These are phyloP conservation scores for Philereme vetulata DNA, from an alignment of 2,888 invertebrate genomes.

Conservation along the genomic window DNA sequence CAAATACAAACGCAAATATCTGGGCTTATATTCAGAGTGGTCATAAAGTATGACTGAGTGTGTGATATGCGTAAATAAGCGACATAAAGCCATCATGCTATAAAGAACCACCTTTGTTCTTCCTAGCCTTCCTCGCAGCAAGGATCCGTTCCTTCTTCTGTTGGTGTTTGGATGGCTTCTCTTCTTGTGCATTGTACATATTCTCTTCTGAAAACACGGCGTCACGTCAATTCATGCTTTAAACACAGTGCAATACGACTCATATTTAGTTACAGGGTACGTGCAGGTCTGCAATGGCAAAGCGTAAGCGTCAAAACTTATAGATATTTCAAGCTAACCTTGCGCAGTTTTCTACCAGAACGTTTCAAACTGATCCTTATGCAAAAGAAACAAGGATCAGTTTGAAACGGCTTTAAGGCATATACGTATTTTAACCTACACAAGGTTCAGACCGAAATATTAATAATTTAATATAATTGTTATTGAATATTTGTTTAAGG, in stretches of 20 bases:
- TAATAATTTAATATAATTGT: too few species aligned
- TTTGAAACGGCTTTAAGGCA: too few species aligned
- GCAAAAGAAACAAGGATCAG: too few species aligned
- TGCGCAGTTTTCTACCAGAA: too few species aligned
- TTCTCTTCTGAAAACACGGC: constrained; percentile 77
- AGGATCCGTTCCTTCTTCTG: constrained; percentile 85
- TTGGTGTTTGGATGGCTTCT: constrained; percentile 86
- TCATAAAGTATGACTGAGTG: neutral
- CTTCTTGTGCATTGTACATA: constrained; percentile 77
- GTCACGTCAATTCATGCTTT: constrained; percentile 55
- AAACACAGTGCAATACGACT: constrained; percentile 39
- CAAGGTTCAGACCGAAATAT: too few species aligned
- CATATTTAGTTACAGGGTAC: constrained; percentile 19
- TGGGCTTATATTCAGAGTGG: neutral
- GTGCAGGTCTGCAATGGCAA: constrained; percentile 13
- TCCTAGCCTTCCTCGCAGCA: constrained; percentile 82
- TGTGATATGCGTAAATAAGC: constrained; percentile 11
- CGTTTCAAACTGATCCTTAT: too few species aligned
- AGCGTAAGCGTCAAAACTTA: constrained; percentile 7
- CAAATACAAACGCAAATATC: too few species aligned
- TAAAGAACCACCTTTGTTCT: constrained; percentile 69
- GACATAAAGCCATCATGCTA: constrained; percentile 36
- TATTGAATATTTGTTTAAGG: too few species aligned
- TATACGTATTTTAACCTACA: too few species aligned
- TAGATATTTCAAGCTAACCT: too few species aligned